These are phyloP conservation scores for Megathymus violae DNA, from an alignment of 1,140 invertebrate genomes.

Conservation along the genomic window DNA sequence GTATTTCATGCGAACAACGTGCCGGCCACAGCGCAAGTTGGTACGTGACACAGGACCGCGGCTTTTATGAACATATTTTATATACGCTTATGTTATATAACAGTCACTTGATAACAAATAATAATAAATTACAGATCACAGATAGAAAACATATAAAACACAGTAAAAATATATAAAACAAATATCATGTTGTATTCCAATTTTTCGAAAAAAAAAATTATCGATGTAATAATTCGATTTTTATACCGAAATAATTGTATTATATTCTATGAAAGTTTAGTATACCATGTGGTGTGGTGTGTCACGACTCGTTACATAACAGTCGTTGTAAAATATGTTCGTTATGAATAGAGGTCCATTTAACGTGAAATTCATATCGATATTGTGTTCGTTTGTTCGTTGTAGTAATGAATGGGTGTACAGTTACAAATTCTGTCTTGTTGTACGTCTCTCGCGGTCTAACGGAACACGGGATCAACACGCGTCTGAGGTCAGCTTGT, in stretches of 20 bases:
- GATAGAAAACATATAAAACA: too few relatives aligned
- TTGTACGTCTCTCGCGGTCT: conserved; percentile 37
- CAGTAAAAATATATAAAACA: too few relatives aligned
- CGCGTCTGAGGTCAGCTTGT: too few relatives aligned
- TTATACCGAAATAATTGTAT: too few relatives aligned
- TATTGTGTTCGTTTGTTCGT: conserved; percentile 33
- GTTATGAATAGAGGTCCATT: conserved; percentile 11
- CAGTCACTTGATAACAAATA: not conserved
- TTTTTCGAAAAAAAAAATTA: too few relatives aligned
- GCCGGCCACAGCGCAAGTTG: conserved; percentile 76
- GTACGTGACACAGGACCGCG: conserved; percentile 57
- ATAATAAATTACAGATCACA: too few relatives aligned
- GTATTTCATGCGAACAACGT: conserved; percentile 69
- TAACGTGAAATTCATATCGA: conserved; percentile 24
- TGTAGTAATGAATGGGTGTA: conserved; percentile 18
- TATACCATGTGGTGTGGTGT: too few relatives aligned
- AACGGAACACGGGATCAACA: conserved; percentile 17
- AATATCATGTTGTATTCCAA: too few relatives aligned
- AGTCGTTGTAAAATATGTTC: conserved; percentile 24
- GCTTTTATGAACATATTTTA: conserved; percentile 13
- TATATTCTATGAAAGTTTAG: too few relatives aligned
- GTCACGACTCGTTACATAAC: conserved; percentile 14
- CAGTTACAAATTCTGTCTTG: conserved; percentile 46
- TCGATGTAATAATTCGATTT: too few relatives aligned
- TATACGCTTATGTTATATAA: conserved; percentile 14